Base-by-base conservation (phyloP, 1,140 invertebrate species). In the Drosophila cardini region DNA sequence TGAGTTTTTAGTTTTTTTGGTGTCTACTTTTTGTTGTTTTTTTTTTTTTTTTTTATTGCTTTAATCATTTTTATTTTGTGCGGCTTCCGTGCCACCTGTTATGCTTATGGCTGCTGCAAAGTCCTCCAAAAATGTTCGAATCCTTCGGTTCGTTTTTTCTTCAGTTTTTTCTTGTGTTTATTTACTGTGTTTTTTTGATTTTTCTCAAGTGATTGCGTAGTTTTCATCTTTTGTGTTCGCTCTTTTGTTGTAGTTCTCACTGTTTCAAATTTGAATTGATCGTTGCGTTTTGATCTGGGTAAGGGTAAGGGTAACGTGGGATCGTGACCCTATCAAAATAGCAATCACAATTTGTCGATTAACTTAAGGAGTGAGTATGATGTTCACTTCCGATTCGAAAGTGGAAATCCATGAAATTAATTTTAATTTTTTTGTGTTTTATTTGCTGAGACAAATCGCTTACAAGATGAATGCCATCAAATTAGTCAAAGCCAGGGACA, bases 31-130 rank as follows among this genome's bases (percentile, higher is more conserved):
- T 67, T 81, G 46, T 57, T 89, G 50, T 80, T 73, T 70, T 65
- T 70, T 71, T 76, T 58, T 52, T 71, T 78, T 67, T 78, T 82
- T 79, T 77, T 74, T 89, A 87, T 87, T 87, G 76, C 84, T 87
- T 87, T 87, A 87, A 89, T 87, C 87, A 90, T 87, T 90, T 87
- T 87, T 89, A 87, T 87, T 90, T 90, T 90, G 87, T 90, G 86
- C 82, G 86, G 86, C 87, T 90, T 90, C 86, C 86, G 86, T 87
- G 87, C 86, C 86, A 90, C 86, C 86, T 90, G 86, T 90, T 90
- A 78, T 86, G 71, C 26, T 60, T 80, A 63, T 6, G 42, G 60
- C 13, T 65, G 43, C 21, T 26, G 53, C 67, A 57, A 45, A 9
- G 36, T 57, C 36, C 38, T 57, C 38, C 40, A 16, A 26, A 26